Base-by-base conservation (phyloP, 2,888 invertebrate genomes). In the Baronia brevicornis region DNA sequence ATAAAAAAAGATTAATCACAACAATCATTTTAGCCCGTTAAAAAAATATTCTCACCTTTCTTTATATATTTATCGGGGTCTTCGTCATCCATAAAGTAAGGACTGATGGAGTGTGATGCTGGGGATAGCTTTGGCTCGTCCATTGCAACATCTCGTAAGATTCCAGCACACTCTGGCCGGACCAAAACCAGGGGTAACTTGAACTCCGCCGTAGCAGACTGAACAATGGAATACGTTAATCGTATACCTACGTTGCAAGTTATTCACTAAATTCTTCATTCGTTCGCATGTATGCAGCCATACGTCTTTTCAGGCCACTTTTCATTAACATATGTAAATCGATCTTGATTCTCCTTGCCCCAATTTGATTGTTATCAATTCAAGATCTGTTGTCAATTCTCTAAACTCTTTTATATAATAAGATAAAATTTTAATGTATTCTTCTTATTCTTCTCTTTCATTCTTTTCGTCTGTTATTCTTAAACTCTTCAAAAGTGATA, bases 141-240 rank as follows among this genome's bases (percentile, higher is more conserved):
- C 46, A 89, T 78, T 5, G 89, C 86, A 28, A 87, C 58, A 54
- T 87, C 87, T 40, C 88, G 74, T 46, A 87, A 71, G 38, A 90
- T 84, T 7, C 89, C 91, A 17, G 87, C 88, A 44, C 88, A 89
- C 73, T 91, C 90, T 7, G 90, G 89, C 28, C 89, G 77, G 0
- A 92, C 91, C 26, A 86, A 84, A 22, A 89, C 71, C 40, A 93
- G 58, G 0, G 93, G 93, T 4, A 92, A 63, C 52, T 89, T 89
- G 64, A 91, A 92, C 44, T 89, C 86, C 10, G 89, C 90, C 50
- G 87, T 85, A 5, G 89, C 87, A 27, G 91, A 80, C 92, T 92
- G 58, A 31, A 46, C 20, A 21, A 6, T 25, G 26, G 9, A 25
- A 38, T 33, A 40, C 22, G 25, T 23, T 11, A 10, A 29, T 25